A percentile compares a stretch with the other conserved stretches of the same genome.
Evolutionary conservation across 2,888 invertebrate species (phyloP).

Genomic region (Polyommatus iphigenia): DNA sequence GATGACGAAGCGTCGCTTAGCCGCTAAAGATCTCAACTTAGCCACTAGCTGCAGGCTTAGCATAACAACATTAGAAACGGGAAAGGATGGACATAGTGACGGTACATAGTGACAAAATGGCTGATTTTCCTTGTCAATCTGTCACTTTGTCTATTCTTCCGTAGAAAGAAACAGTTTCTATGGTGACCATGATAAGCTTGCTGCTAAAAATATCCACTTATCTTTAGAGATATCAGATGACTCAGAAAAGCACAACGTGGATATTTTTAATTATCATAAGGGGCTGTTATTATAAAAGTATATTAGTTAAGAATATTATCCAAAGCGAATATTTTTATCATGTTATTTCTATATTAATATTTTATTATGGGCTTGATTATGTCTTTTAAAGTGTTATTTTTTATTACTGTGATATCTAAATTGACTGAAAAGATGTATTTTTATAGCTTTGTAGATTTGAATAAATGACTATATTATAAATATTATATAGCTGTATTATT

Average conservation of each 20-base stretch:
- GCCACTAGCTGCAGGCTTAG: not conserved
- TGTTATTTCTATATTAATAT: slow-evolving; percentile 19
- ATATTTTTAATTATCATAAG: not conserved
- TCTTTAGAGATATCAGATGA: not conserved
- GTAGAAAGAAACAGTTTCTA: too few relatives aligned
- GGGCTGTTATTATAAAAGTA: not conserved
- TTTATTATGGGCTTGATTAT: slow-evolving; percentile 17
- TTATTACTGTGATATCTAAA: slow-evolving; percentile 68
- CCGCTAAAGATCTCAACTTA: slow-evolving; percentile 41
- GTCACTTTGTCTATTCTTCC: too few relatives aligned
- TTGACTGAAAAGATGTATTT: slow-evolving; percentile 64
- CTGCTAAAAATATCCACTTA: too few relatives aligned
- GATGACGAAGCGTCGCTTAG: slow-evolving; percentile 55
- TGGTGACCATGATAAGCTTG: too few relatives aligned
- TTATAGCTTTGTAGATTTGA: slow-evolving; percentile 49
- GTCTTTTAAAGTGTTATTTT: slow-evolving; percentile 31
- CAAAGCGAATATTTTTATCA: slow-evolving; percentile 36
- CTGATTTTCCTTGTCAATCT: too few relatives aligned
- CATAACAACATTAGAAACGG: too few relatives aligned
- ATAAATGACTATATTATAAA: slow-evolving; percentile 31
- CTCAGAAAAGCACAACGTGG: not conserved
- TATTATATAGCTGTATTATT: not conserved
- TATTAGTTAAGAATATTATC: slow-evolving; percentile 33
- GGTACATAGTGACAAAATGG: too few relatives aligned
- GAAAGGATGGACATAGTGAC: too few relatives aligned